Percentiles rank a stretch among this genome's conserved stretches.
Conservation (phyloP, 2,113 vertebrate genomes). For the Hippopotamus amphibius region DNA sequence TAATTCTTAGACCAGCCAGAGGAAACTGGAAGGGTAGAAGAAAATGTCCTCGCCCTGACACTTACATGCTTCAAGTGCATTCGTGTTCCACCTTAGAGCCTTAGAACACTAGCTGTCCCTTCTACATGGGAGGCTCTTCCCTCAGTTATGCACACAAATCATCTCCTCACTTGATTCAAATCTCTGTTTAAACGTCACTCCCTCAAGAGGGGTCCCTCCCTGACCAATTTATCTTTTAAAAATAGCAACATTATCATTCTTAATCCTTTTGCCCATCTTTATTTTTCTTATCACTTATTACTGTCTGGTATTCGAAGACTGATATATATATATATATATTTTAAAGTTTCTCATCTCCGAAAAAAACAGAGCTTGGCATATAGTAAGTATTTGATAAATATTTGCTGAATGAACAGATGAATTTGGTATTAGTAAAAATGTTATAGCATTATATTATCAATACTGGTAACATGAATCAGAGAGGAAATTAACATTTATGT, state of each 20-base stretch:
- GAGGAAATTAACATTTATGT: neutral
- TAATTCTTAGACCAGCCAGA: neutral
- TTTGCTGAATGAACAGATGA: neutral
- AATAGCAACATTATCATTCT: neutral
- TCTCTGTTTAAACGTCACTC: neutral
- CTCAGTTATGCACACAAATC: neutral
- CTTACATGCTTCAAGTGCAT: neutral
- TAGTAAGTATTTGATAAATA: neutral
- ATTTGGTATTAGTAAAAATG: neutral
- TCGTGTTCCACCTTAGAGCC: neutral
- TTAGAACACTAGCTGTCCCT: neutral
- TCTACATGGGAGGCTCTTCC: neutral
- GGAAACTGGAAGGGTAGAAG: neutral
- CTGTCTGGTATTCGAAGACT: neutral
- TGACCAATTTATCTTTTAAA: neutral
- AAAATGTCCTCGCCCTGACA: neutral
- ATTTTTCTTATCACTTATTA: neutral
- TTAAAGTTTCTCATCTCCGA: neutral
- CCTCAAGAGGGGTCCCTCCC: neutral
- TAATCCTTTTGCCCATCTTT: slow-evolving; percentile 7
- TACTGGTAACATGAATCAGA: neutral
- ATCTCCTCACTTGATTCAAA: neutral
- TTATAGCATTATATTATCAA: neutral
- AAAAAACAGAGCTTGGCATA: neutral
- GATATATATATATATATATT: neutral